phyloP scores from a whole-genome alignment of 1,140 invertebrate species.

The Paraescarpia echinospica region DNA sequence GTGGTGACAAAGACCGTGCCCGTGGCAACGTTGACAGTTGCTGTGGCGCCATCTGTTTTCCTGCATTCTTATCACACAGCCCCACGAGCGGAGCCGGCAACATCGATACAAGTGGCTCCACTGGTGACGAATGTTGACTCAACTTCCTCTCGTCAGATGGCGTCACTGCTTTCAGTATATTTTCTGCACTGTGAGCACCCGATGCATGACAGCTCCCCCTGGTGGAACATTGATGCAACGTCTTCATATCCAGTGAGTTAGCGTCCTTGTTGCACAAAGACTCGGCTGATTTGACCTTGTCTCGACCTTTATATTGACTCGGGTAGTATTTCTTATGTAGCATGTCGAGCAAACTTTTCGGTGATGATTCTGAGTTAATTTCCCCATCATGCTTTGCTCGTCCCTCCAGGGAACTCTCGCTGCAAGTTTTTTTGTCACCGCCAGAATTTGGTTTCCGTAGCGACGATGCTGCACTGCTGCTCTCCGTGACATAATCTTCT shows the following conservation, averaged over 20 bases:
- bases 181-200: background rate
- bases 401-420: background rate
- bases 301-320: background rate
- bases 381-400: background rate
- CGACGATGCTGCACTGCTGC: background rate
- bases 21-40: background rate
- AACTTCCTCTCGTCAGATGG: background rate
- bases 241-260: background rate
- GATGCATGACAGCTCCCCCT: background rate
- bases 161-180: background rate
- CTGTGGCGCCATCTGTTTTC: background rate
- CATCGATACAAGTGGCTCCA: background rate
- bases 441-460: background rate
- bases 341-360: slow-evolving; percentile 9
- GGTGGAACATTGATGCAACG: background rate
- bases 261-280: background rate
- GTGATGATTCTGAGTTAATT: background rate
- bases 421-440: background rate
- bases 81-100: background rate
- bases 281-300: slow-evolving; percentile 3
- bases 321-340: slow-evolving; percentile 10
- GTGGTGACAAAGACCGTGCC: background rate
- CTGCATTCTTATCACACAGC: background rate
- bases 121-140: background rate
- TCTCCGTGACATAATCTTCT: background rate